Percentiles rank a stretch among this genome's conserved stretches.
Evolutionary conservation across 92 coral and sea anemone genomes (phyloP).

Genomic region (Zoanthus solanderi): DNA sequence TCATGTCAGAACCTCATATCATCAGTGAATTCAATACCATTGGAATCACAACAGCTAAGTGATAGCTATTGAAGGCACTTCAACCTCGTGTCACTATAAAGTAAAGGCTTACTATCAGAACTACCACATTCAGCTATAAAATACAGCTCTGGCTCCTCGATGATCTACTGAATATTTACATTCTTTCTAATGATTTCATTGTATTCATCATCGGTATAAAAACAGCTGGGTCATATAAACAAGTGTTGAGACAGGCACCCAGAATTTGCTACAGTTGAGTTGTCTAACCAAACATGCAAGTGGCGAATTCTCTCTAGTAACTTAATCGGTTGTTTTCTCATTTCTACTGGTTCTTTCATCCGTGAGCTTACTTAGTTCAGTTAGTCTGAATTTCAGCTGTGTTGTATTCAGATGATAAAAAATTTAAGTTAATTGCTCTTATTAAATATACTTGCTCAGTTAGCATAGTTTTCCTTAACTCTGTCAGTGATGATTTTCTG

Average conservation of each 20-base stretch:
- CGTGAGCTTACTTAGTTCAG: slow-evolving; percentile 32
- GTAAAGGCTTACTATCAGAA: slow-evolving; percentile 17
- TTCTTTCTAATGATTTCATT: slow-evolving; percentile 28
- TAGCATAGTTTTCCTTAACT: slow-evolving; percentile 36
- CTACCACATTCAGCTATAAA: slow-evolving; percentile 26
- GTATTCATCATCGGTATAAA: slow-evolving; percentile 54
- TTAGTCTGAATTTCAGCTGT: slow-evolving; percentile 32
- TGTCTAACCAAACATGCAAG: slow-evolving; percentile 57
- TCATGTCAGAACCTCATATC: slow-evolving; percentile 33
- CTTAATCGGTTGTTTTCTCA: slow-evolving; percentile 34
- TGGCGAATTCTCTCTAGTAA: slow-evolving; percentile 23
- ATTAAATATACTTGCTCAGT: neutral
- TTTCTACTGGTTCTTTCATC: neutral
- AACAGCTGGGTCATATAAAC: slow-evolving; percentile 42
- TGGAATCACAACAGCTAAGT: no score
- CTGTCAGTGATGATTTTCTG: neutral
- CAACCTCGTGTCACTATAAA: no score
- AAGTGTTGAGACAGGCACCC: slow-evolving; percentile 31
- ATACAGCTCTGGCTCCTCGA: slow-evolving; percentile 49
- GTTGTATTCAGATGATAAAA: neutral
- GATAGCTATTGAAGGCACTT: no score
- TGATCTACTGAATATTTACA: slow-evolving; percentile 22
- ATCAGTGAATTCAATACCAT: neutral
- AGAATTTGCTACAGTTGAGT: slow-evolving; percentile 37
- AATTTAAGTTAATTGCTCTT: slow-evolving; percentile 18